phyloP scores from a whole-genome alignment of 1,140 invertebrate species.

The Drosophila miranda region DNA sequence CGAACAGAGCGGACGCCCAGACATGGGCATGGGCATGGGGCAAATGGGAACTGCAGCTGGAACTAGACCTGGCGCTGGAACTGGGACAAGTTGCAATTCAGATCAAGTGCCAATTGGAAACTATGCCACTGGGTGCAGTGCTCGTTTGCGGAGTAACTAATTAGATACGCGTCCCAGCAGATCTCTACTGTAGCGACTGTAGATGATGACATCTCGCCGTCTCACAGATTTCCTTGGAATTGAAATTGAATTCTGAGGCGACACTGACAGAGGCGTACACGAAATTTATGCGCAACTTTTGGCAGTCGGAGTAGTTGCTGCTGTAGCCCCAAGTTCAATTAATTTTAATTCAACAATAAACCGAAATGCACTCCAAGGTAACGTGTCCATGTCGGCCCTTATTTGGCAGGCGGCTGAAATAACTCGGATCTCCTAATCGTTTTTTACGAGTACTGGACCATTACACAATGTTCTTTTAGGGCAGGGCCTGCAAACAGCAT shows the following conservation, averaged over 20 bases:
- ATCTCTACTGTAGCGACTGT: conserved; percentile 11
- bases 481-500: conserved; percentile 41
- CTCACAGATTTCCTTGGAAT: conserved; percentile 72
- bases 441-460: conserved; percentile 14
- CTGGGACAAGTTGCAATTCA: conserved; percentile 39
- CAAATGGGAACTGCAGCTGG: conserved; percentile 26
- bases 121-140: conserved; percentile 18
- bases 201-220: conserved; percentile 65
- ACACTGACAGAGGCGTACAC: conserved; percentile 33
- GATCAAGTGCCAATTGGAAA: conserved; percentile 58
- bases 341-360: conserved; percentile 72
- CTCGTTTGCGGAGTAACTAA: conserved; percentile 15
- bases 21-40: conserved; percentile 16
- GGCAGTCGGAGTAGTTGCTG: conserved; percentile 14
- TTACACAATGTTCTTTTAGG: conserved; percentile 68
- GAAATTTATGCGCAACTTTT: conserved; percentile 68
- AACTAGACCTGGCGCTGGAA: conserved; percentile 19
- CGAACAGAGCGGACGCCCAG: not conserved
- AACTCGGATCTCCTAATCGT: conserved; percentile 32
- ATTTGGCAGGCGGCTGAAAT: conserved; percentile 57
- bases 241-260: conserved; percentile 60
- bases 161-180: conserved; percentile 14
- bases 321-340: conserved; percentile 56
- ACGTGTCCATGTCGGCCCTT: conserved; percentile 63
- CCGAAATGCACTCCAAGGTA: conserved; percentile 59